Percentiles rank a stretch among this genome's conserved stretches.
These are phyloP conservation scores for Acrobasis suavella DNA, from an alignment of 2,888 invertebrate genomes.

Conservation along the genomic window DNA sequence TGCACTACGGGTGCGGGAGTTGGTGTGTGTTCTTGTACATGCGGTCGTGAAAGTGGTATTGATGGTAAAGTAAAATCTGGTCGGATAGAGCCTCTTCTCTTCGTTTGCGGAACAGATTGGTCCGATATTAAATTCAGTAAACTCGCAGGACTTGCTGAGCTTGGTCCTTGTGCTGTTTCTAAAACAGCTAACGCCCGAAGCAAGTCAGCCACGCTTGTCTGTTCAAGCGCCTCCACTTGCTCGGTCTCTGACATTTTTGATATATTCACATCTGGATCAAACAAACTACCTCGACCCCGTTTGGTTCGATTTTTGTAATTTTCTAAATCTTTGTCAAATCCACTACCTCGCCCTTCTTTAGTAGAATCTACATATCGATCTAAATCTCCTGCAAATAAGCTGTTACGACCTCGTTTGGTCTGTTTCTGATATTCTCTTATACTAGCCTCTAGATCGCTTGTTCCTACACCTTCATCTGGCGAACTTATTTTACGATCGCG, in stretches of 20 bases:
- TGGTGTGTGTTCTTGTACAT: neutral
- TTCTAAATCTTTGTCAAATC: slow-evolving; percentile 60
- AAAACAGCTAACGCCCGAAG: slow-evolving; percentile 89
- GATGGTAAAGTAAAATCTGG: slow-evolving; percentile 60
- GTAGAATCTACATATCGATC: slow-evolving; percentile 48
- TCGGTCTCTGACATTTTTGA: slow-evolving; percentile 64
- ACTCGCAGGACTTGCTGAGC: slow-evolving; percentile 44
- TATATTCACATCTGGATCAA: slow-evolving; percentile 71
- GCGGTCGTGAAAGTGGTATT: neutral
- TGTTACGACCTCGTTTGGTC: slow-evolving; percentile 57
- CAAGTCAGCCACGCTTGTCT: slow-evolving; percentile 92
- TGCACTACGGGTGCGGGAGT: slow-evolving; percentile 39
- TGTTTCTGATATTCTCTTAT: slow-evolving; percentile 68
- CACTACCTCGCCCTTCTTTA: slow-evolving; percentile 43
- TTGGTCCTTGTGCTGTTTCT: slow-evolving; percentile 58
- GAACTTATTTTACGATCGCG: slow-evolving; percentile 65
- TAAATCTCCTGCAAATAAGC: slow-evolving; percentile 54
- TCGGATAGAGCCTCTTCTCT: slow-evolving; percentile 62
- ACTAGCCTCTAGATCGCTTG: slow-evolving; percentile 65
- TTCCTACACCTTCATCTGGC: slow-evolving; percentile 46
- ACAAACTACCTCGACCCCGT: slow-evolving; percentile 71
- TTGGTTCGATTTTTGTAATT: slow-evolving; percentile 66
- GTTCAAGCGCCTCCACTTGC: slow-evolving; percentile 86
- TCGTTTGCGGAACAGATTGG: slow-evolving; percentile 42
- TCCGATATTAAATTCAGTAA: slow-evolving; percentile 56